Percentiles rank a stretch among this genome's conserved stretches.
phyloP scores from a whole-genome alignment of 2,888 invertebrate genomes.

The Dusona sp. region DNA sequence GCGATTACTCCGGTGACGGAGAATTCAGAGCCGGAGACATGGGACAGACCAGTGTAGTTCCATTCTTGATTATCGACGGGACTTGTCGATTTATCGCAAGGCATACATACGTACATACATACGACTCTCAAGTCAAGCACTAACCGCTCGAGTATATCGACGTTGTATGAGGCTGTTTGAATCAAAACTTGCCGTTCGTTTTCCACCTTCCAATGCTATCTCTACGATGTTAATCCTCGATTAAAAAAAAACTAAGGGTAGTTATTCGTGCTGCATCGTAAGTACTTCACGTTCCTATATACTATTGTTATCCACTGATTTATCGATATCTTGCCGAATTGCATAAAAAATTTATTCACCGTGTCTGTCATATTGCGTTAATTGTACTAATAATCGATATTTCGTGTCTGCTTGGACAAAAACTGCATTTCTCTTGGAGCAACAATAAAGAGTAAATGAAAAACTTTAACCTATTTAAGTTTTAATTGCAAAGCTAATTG shows the following conservation, averaged over 20 bases:
- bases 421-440: neutral
- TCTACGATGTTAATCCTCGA: neutral
- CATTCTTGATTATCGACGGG: constrained; percentile 47
- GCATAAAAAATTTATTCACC: neutral
- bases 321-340: neutral
- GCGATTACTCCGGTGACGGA: constrained; percentile 57
- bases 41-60: constrained; percentile 18
- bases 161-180: neutral
- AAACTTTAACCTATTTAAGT: neutral
- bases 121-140: constrained; percentile 1
- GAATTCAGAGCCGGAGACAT: constrained; percentile 24
- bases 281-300: neutral
- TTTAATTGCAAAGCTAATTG: neutral
- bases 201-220: neutral
- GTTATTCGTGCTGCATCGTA: neutral
- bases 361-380: neutral
- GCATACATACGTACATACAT: neutral
- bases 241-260: neutral
- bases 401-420: neutral
- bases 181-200: constrained; percentile 3
- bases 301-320: neutral
- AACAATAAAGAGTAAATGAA: neutral
- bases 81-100: constrained; percentile 43
- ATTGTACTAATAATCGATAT: neutral
- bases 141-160: constrained; percentile 11